These are phyloP conservation scores for Scophthalmus maximus DNA, from an alignment of 2,113 vertebrate genomes.

Conservation along the genomic window DNA sequence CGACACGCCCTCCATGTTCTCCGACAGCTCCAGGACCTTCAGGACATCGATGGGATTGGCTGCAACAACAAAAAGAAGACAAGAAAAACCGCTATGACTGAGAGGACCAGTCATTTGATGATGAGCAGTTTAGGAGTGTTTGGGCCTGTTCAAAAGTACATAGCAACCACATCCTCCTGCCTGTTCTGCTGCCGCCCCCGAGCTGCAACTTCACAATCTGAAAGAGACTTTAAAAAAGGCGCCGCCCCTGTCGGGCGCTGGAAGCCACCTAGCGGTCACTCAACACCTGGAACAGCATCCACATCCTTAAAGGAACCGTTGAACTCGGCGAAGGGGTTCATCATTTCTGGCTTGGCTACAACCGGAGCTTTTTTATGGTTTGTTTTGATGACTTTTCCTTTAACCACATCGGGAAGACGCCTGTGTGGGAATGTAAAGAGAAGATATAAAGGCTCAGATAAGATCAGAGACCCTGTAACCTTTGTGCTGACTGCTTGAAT, in stretches of 20 bases:
- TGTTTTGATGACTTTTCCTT: not conserved
- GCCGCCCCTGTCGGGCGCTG: not conserved
- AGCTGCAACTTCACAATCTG: not conserved
- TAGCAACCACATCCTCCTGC: not conserved
- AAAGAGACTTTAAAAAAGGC: not conserved
- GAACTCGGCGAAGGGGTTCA: not conserved
- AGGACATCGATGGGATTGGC: conserved; percentile 85
- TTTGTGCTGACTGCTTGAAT: conserved; percentile 1
- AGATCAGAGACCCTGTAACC: not conserved
- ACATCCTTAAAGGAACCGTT: not conserved
- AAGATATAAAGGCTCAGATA: not conserved
- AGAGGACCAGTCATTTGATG: not conserved
- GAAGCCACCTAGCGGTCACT: not conserved
- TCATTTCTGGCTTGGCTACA: not conserved
- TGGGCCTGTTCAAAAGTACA: no score
- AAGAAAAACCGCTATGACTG: not conserved
- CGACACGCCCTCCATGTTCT: conserved; percentile 83
- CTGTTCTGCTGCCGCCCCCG: not conserved
- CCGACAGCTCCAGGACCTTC: conserved; percentile 82
- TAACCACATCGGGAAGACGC: not conserved
- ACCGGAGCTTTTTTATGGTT: not conserved
- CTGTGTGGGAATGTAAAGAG: not conserved
- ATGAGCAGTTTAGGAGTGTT: not conserved
- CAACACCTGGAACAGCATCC: not conserved
- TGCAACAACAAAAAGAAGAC: conserved; percentile 66